Evolutionary conservation across 2,888 invertebrate genomes (phyloP).

Genomic region (Cataglyphis altisquamis): DNA sequence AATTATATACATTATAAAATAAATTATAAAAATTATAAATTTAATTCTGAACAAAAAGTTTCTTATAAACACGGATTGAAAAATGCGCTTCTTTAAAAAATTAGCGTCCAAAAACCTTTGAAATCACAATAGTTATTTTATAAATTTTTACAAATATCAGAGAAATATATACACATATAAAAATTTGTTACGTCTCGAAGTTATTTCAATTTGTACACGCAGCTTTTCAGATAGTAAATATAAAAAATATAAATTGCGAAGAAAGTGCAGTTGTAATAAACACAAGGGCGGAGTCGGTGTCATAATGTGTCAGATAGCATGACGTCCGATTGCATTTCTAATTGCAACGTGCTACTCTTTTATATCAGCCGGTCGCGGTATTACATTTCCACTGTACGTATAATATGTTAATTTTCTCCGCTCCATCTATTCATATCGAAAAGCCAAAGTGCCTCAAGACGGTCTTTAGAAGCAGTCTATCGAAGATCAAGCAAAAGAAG

Average conservation of each 20-base stretch:
- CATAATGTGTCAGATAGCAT: neutral
- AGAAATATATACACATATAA: neutral
- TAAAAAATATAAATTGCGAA: neutral
- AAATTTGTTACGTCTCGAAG: neutral
- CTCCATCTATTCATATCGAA: slow-evolving; percentile 3
- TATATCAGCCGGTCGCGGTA: neutral
- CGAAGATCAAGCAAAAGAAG: slow-evolving; percentile 1
- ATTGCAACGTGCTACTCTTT: slow-evolving; percentile 14
- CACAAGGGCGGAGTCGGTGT: neutral
- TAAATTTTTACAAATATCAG: no score
- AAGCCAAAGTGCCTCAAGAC: neutral
- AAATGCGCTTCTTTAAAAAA: no score
- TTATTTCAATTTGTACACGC: neutral
- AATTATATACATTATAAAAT: no score
- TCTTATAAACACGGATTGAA: no score
- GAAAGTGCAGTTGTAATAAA: neutral
- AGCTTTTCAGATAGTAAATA: neutral
- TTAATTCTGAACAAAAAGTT: no score
- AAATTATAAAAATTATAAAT: no score
- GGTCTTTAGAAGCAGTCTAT: slow-evolving; percentile 4
- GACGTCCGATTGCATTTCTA: neutral
- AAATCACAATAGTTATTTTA: no score
- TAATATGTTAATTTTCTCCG: neutral
- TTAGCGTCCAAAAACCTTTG: no score
- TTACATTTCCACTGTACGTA: neutral